These are phyloP conservation scores for Carettochelys insculpta DNA, from an alignment of 2,113 vertebrate species.

Conservation along the genomic window DNA sequence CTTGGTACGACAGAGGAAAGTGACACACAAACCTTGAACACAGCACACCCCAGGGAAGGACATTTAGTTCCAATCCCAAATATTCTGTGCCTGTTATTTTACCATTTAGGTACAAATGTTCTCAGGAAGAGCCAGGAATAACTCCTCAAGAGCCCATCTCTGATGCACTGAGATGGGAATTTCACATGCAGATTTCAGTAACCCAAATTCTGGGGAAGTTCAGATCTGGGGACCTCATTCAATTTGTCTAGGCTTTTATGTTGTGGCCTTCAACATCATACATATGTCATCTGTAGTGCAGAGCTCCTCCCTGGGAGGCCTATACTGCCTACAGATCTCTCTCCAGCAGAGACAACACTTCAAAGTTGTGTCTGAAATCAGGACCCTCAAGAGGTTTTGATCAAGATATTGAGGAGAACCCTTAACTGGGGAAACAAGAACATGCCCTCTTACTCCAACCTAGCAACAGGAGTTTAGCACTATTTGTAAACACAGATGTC, in stretches of 20 bases:
- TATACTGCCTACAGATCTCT: neutral
- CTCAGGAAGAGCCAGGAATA: neutral
- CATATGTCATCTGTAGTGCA: neutral
- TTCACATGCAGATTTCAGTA: neutral
- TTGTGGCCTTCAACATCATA: neutral
- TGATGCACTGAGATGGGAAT: neutral
- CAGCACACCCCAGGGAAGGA: neutral
- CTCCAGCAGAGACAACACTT: neutral
- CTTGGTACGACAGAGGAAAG: neutral
- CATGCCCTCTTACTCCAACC: neutral
- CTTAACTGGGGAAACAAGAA: neutral
- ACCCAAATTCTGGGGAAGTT: neutral
- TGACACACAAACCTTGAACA: neutral
- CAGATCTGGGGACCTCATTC: neutral
- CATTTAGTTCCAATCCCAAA: neutral
- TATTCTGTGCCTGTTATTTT: neutral
- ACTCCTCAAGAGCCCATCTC: neutral
- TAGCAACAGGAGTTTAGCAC: neutral
- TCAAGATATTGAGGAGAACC: neutral
- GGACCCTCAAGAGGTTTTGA: neutral
- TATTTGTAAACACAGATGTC: neutral
- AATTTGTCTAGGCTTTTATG: neutral
- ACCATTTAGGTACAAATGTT: constrained; percentile 26
- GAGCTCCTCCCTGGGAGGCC: neutral
- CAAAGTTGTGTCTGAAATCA: neutral